Conservation (phyloP, 2,888 invertebrate genomes). For the Lasius fuliginosus region DNA sequence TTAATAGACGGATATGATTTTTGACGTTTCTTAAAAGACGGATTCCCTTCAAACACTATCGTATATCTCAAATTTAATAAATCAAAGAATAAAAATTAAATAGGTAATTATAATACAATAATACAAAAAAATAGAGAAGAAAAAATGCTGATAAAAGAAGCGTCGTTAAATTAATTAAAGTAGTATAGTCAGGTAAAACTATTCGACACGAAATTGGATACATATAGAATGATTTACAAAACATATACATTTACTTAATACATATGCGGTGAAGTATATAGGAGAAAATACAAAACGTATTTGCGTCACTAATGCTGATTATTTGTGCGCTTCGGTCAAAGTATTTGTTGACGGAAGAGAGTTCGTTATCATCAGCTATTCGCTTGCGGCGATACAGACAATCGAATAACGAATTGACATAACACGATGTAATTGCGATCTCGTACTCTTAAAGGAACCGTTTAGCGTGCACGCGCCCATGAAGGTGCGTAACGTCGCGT, state of each 20-base stretch:
- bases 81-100: neutral
- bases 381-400: slow-evolving; percentile 44
- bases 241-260: neutral
- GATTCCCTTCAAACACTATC: neutral
- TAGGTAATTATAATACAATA: neutral
- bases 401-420: slow-evolving; percentile 59
- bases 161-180: neutral
- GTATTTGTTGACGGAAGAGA: slow-evolving; percentile 11
- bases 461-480: slow-evolving; percentile 43
- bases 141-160: neutral
- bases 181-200: neutral
- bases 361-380: slow-evolving; percentile 25
- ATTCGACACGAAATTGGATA: neutral
- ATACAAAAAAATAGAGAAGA: neutral
- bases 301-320: neutral
- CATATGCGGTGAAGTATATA: neutral
- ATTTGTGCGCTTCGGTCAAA: neutral
- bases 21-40: neutral
- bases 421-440: slow-evolving; percentile 52
- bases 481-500: slow-evolving; percentile 59
- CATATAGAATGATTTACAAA: neutral
- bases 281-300: neutral
- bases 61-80: no score
- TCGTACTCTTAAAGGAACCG: slow-evolving; percentile 64
- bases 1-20: neutral